Base-by-base conservation (phyloP, 2,797 vertebrate genomes). In the Megalops cyprinoides region DNA sequence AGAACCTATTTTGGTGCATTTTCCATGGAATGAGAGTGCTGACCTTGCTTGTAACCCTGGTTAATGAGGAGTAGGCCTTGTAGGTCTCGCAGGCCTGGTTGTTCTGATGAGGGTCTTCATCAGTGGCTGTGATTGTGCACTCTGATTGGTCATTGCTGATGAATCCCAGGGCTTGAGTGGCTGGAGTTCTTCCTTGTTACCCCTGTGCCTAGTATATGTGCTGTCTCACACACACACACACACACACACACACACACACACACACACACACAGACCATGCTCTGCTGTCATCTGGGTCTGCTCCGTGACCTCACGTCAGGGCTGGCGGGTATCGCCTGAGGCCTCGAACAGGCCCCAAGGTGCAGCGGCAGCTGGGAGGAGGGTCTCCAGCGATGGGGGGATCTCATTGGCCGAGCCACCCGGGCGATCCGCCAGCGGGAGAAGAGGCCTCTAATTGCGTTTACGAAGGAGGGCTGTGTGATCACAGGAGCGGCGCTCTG, bases 381-480 rank as follows among this genome's bases (percentile, higher is more conserved):
- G n/a, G 60, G n/a, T n/a, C n/a, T n/a, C n/a, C n/a, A n/a, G n/a
- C n/a, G n/a, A n/a, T n/a, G n/a, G n/a, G n/a, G n/a, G n/a, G n/a
- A n/a, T n/a, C n/a, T n/a, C n/a, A n/a, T n/a, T n/a, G n/a, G n/a
- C n/a, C n/a, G n/a, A n/a, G n/a, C n/a, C n/a, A n/a, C n/a, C n/a
- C n/a, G 25, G 39, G 46, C 15, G 37, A 1, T 44, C n/a, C 25
- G 48, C 65, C 65, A 69, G 65, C 65, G 34, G 6, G 20, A 25
- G 18, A 23, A 12, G 15, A 53, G 75, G 18, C 51, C 51, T 53
- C 42, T 77, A 77, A 77, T 77, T 77, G 53, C 53, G 20, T 34
- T 58, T n/a, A n/a, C n/a, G 31, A 42, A 53, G 34, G 51, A 42
- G 75, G 34, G 34, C 18, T 4, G 65, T 42, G 65, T 69, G 65